Evolutionary conservation across 2,113 vertebrate species (phyloP), one percentile per base, ranked within the genome.

Genomic region (Astur gentilis): DNA sequence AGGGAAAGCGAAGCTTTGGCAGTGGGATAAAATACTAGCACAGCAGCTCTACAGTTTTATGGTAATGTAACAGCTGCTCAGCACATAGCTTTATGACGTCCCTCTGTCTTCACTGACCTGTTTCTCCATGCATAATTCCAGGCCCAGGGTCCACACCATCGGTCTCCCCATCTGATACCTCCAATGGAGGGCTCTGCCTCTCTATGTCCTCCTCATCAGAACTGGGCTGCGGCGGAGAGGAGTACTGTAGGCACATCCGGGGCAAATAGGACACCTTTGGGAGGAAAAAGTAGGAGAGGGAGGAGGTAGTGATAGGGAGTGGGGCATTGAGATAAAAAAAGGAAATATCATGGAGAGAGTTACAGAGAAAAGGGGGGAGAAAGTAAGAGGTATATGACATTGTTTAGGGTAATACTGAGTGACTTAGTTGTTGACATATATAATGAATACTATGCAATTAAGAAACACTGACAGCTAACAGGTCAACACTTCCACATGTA

Each of bases 81-180:
- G 34, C 52, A 58, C 16, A 12, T 6, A 73, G 71, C 32, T 89
- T 77, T 32, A 12, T 3, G 4, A 36, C 80, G 22, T 49, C 16
- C 26, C 57, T 83, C 25, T 64, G 31, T 70, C 58, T 64, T 42
- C 45, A 82, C 97, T 91, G 89, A 99, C 99, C 99, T 98, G 99
- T 97, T 58, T 99, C 99, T 95, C 98, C 98, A 13, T 98, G 96
- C 78, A 98, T 98, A 83, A 99, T 97, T 55, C 98, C 99, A 34
- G 98, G 95, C 38, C 98, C 97, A 5, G 98, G 98, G 38, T 99
- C 99, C 91, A 98, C 98, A 84, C 98, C 98, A 50, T 99, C 98
- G 3, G 97, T 97, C 90, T 99, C 99, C 61, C 99, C 99, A 36
- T 99, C 99, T 26, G 99, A 99, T 45, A 99, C 99, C 92, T 99